Base-by-base conservation (phyloP, 2,113 vertebrate genomes). In the Saccopteryx bilineata region DNA sequence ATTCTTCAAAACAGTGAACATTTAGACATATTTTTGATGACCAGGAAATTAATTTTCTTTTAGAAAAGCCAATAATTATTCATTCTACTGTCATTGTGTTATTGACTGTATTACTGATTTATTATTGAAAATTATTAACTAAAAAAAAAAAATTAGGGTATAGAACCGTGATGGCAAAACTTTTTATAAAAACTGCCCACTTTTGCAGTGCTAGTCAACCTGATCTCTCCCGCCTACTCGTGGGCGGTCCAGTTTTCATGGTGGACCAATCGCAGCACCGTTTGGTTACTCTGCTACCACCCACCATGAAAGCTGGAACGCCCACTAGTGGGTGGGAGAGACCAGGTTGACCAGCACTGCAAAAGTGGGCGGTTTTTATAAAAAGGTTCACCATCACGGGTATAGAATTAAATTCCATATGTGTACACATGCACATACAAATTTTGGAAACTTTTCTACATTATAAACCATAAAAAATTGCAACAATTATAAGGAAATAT, bases 401-500 rank as follows among this genome's bases (percentile, higher is more conserved):
- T 66, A 65, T 5, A 94, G 13, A 65, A 92, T 89, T 88, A 80
- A 85, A 76, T 71, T 74, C 56, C 50, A 63, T 11, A 69, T 13
- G 14, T 21, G 86, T 9, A 76, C 11, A 87, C 4, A 15, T 15
- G 5, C 12, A 72, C 60, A 81, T 68, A 28, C 9, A 89, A 91
- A 91, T 86, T 85, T 71, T 19, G 5, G 28, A 89, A 82, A 86
- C 9, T 85, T 91, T 60, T 39, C 39, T 18, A 66, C 12, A 92
- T 68, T 90, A 68, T 18, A 80, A 63, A 83, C 10, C 28, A 95
- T 66, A 93, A 90, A 58, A 95, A 88, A 54, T 68, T 11, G 15
- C 81, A 91, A 80, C 86, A 75, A 86, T 82, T 56, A 24, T 46
- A 94, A 94, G 54, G 54, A 87, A 83, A 79, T 66, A 94, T 72